Base-by-base conservation (phyloP, 2,888 invertebrate species). In the Heliconius cydno region DNA sequence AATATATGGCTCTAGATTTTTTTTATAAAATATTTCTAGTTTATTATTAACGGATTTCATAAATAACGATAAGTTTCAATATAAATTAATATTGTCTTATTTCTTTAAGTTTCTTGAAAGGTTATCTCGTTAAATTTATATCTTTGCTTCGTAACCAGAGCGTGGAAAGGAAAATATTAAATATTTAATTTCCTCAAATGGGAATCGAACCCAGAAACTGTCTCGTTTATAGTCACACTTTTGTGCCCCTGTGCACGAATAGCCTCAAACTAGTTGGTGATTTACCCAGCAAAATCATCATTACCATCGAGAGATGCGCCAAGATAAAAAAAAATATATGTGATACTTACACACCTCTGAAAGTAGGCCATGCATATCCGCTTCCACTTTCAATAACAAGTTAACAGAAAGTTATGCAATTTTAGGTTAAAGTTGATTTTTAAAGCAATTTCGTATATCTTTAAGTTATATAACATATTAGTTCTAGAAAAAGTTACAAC, bases 351-450 rank as follows among this genome's bases (percentile, higher is more conserved):
- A 41, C 1, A 41, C 68, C n/a, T 68, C 13, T 15, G 25, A 30
- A 65, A 78, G 38, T 57, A 28, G 65, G 74, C 30, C 66, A 76
- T 22, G 28, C 60, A 70, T 77, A 77, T 70, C 60, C 28, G 72
- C 72, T 73, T 76, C 66, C 76, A 76, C 28, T 65, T 30, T 73
- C 34, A 73, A 34, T 34, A 73, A 34, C 34, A 73, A 34, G 57
- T 30, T 73, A 60, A 34, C 57, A 7, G 28, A 34, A 13, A 19
- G 34, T 78, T 78, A 74, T 68, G 60, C 60, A 74, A 75, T 57
- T 74, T 68, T 74, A 74, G 74, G 73, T 78, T 60, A 78, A 78
- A 74, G 67, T 46, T 74, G 57, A 73, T 34, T 57, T 72, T 73
- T 57, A 22, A 57, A 73, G n/a, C 30, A 52, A 73, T n/a, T 34